These are phyloP conservation scores for Naja naja DNA, from an alignment of 2,113 vertebrate species.

Conservation along the genomic window DNA sequence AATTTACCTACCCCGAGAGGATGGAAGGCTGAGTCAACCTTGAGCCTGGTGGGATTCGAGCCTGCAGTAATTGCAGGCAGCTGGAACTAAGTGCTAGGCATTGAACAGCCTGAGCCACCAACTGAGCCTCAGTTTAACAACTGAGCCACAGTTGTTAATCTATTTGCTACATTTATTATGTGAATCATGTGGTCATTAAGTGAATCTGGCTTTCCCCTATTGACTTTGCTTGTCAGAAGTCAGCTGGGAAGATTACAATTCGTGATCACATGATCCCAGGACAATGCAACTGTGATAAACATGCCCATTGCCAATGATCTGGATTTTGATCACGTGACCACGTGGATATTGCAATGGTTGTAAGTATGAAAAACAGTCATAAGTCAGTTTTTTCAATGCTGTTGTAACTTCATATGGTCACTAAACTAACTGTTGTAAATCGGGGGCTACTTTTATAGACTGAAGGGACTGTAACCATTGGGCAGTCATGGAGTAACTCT, in stretches of 20 bases:
- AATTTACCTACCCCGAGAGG: too few relatives aligned
- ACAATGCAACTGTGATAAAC: too few relatives aligned
- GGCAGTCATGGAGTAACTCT: background rate
- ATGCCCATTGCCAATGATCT: too few relatives aligned
- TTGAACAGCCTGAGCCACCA: too few relatives aligned
- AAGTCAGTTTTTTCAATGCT: background rate
- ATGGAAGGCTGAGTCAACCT: too few relatives aligned
- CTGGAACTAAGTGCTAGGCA: too few relatives aligned
- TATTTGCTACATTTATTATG: background rate
- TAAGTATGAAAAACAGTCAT: background rate
- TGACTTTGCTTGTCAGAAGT: background rate
- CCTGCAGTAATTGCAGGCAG: too few relatives aligned
- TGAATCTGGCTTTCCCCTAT: background rate
- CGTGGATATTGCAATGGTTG: background rate
- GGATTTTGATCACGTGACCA: background rate
- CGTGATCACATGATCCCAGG: background rate
- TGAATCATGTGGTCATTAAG: background rate
- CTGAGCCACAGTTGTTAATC: background rate
- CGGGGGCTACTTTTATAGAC: background rate
- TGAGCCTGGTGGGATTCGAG: too few relatives aligned
- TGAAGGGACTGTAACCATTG: background rate
- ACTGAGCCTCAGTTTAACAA: too few relatives aligned
- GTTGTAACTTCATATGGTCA: background rate
- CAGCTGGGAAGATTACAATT: background rate
- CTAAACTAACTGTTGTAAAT: background rate